phyloP scores from a whole-genome alignment of 2,113 vertebrate species.

The Oxygymnocypris stewartii region DNA sequence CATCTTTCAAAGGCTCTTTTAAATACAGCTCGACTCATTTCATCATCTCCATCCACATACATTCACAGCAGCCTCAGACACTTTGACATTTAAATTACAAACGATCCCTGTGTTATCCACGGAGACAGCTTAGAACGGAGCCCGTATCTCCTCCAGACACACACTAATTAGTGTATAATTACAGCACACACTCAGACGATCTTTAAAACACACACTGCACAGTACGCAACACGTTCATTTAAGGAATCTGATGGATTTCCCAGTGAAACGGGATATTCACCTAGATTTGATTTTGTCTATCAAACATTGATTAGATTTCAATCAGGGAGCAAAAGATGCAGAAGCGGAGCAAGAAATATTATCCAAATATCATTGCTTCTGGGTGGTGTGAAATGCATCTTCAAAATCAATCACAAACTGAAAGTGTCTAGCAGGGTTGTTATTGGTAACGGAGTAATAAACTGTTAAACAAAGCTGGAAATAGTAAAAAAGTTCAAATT shows the following conservation, averaged over 20 bases:
- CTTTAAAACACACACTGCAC: constrained; percentile 25
- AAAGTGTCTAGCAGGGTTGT: too few relatives aligned
- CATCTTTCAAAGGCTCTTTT: background rate
- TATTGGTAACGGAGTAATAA: background rate
- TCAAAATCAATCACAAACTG: too few relatives aligned
- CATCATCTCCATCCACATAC: constrained; percentile 15
- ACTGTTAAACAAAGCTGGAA: background rate
- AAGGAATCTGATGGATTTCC: background rate
- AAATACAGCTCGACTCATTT: background rate
- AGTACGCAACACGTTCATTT: background rate
- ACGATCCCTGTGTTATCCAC: constrained; percentile 71
- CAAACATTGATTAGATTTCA: background rate
- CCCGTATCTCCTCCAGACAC: constrained; percentile 81
- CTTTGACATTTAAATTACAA: constrained; percentile 78
- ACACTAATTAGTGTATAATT: constrained; percentile 83
- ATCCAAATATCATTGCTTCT: background rate
- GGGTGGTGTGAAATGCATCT: background rate
- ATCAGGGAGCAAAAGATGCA: background rate
- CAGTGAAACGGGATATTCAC: background rate
- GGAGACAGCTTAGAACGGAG: constrained; percentile 77
- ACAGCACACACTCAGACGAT: constrained; percentile 58
- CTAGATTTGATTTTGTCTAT: background rate
- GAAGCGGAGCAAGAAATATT: background rate
- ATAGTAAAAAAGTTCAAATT: background rate
- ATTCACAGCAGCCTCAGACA: constrained; percentile 58